Evolutionary conservation across 2,888 invertebrate species (phyloP), one percentile per base, ranked within the genome.

Genomic region (Seladonia tumulorum): DNA sequence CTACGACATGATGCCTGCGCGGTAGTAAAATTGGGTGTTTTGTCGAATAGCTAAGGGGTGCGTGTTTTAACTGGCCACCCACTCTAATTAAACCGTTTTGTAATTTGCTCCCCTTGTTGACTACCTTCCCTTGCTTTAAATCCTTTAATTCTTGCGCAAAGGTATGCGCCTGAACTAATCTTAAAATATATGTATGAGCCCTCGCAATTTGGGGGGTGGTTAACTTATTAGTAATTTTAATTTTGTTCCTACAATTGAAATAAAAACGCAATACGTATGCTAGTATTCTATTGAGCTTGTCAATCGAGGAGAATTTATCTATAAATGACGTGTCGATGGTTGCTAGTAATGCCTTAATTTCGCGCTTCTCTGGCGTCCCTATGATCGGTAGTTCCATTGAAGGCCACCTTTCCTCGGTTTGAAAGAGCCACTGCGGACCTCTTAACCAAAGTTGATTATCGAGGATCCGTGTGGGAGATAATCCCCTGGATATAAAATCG

Each of bases 161-260:
- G 22, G 22, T 10, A n/a, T 53, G 2, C 0, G 35, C 4, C 7
- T 74, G 22, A 22, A 74, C 18, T n/a, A 57, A 16, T 60, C n/a
- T 10, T n/a, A 57, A 3, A 39, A 74, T 5, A 3, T 60, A 0
- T 60, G 10, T 3, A 2, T 60, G 60, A 10, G 60, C 60, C 10
- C n/a, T 25, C 0, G n/a, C 0, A 10, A 60, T 25, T n/a, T 60
- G 25, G 0, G 12, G 0, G 3, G 10, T 12, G 3, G n/a, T n/a
- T 7, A 57, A 8, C 4, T n/a, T 0, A 2, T n/a, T 8, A 5
- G 57, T 22, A 5, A 5, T 0, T 5, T n/a, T n/a, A 10, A 39
- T 22, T 22, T 39, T 35, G 2, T 2, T n/a, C 22, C 18, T 74
- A 10, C 53, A 74, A 39, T 57, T 74, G 7, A 25, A 5, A 14